phyloP scores from a whole-genome alignment of 1,140 invertebrate species.

The Neodiprion pinetum region DNA sequence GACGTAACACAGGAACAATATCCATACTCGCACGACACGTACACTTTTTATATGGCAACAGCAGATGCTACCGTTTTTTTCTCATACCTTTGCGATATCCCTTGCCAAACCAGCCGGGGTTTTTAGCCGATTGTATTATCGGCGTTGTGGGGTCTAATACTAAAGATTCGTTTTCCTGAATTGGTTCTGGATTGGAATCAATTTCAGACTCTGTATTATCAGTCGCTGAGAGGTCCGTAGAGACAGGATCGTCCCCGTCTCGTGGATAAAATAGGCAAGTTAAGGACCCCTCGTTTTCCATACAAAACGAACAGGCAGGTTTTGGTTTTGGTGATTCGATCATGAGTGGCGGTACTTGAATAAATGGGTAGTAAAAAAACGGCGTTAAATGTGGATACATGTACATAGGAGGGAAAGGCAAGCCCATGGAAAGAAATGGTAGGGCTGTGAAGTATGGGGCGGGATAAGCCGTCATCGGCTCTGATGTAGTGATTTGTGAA shows the following conservation, averaged over 20 bases:
- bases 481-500: slow-evolving; percentile 39
- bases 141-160: slow-evolving; percentile 42
- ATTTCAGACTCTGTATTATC: slow-evolving; percentile 26
- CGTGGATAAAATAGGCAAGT: slow-evolving; percentile 57
- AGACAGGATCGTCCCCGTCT: slow-evolving; percentile 37
- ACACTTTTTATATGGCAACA: slow-evolving; percentile 7
- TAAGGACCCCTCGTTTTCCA: slow-evolving; percentile 56
- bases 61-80: slow-evolving; percentile 62
- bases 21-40: background rate
- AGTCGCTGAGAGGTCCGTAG: slow-evolving; percentile 21
- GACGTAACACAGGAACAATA: background rate
- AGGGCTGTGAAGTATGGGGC: slow-evolving; percentile 56
- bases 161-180: slow-evolving; percentile 38
- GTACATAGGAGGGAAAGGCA: slow-evolving; percentile 58
- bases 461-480: slow-evolving; percentile 46
- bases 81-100: slow-evolving; percentile 65
- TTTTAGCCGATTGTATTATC: slow-evolving; percentile 49
- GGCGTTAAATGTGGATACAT: slow-evolving; percentile 56
- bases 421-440: slow-evolving; percentile 58
- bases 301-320: slow-evolving; percentile 57
- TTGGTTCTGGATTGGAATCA: slow-evolving; percentile 35
- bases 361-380: slow-evolving; percentile 54
- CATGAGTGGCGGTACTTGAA: slow-evolving; percentile 44
- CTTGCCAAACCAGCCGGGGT: slow-evolving; percentile 73
- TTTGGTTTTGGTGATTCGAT: slow-evolving; percentile 46